A percentile compares a stretch with the other conserved stretches of the same genome.
Conservation (phyloP, 1,140 invertebrate genomes). For the Frieseomelitta varia region DNA sequence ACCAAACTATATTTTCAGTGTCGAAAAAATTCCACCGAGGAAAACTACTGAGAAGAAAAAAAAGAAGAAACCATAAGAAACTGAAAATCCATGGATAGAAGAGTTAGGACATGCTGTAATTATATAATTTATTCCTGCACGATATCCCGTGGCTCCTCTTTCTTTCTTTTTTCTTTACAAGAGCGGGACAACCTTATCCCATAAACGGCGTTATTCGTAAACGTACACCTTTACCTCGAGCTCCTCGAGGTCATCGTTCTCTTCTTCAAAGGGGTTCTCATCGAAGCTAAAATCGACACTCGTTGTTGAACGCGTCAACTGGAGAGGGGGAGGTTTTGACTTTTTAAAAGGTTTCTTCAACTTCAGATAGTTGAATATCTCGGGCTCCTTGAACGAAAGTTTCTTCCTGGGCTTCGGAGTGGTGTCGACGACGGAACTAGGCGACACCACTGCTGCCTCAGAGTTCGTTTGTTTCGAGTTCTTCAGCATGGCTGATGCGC, state of each 20-base stretch:
- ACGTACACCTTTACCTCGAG: conserved; percentile 75
- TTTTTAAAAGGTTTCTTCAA: conserved; percentile 71
- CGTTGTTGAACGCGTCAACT: conserved; percentile 4
- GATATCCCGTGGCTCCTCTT: not conserved
- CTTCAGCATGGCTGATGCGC: conserved; percentile 58
- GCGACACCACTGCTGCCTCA: conserved; percentile 73
- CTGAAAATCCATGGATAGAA: not conserved
- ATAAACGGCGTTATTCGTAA: conserved; percentile 33
- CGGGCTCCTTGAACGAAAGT: conserved; percentile 92
- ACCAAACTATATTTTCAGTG: not conserved
- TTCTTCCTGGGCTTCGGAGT: conserved; percentile 90
- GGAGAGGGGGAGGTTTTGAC: conserved; percentile 35
- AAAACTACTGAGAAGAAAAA: not conserved
- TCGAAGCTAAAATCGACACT: conserved; percentile 57
- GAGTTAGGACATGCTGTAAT: not conserved
- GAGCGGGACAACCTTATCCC: conserved; percentile 11
- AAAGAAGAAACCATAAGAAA: not conserved
- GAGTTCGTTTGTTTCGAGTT: conserved; percentile 58
- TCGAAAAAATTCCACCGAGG: not conserved
- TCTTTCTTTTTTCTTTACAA: not conserved
- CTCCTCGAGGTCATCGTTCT: conserved; percentile 76
- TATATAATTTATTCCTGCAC: conserved; percentile 10
- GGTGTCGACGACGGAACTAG: conserved; percentile 70
- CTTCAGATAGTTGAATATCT: conserved; percentile 84
- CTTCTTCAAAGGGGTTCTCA: conserved; percentile 76